phyloP scores from a whole-genome alignment of 2,113 vertebrate genomes.

The Clarias batrachus region DNA sequence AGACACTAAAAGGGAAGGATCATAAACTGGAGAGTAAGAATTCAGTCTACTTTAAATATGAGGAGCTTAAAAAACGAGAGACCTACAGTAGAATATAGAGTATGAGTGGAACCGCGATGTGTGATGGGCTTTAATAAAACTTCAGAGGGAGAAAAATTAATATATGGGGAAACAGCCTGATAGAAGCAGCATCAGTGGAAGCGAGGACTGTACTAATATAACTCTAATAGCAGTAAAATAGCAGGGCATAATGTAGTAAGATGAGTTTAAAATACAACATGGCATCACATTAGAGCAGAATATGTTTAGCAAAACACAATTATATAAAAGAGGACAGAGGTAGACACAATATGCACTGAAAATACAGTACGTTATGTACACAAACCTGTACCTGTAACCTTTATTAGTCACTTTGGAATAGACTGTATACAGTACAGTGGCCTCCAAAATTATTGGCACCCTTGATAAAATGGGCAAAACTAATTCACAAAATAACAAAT shows the following conservation, averaged over 20 bases:
- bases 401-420: background rate
- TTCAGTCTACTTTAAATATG: constrained; percentile 14
- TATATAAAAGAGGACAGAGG: background rate
- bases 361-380: background rate
- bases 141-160: background rate
- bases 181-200: background rate
- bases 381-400: background rate
- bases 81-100: background rate
- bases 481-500: background rate
- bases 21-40: constrained; percentile 33
- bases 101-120: constrained; percentile 9
- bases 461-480: background rate
- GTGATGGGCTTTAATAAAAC: constrained; percentile 21
- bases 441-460: background rate
- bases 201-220: background rate
- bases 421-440: background rate
- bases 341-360: background rate
- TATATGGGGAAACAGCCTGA: constrained; percentile 11
- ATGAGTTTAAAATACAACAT: constrained; percentile 10
- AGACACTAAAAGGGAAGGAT: constrained; percentile 27
- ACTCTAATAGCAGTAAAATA: background rate
- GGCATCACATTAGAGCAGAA: constrained; percentile 18
- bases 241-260: constrained; percentile 2
- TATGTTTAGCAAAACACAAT: background rate
- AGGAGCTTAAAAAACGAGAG: constrained; percentile 13